These are phyloP conservation scores for Syngnathus scovelli DNA, from an alignment of 2,113 vertebrate genomes.

Conservation along the genomic window DNA sequence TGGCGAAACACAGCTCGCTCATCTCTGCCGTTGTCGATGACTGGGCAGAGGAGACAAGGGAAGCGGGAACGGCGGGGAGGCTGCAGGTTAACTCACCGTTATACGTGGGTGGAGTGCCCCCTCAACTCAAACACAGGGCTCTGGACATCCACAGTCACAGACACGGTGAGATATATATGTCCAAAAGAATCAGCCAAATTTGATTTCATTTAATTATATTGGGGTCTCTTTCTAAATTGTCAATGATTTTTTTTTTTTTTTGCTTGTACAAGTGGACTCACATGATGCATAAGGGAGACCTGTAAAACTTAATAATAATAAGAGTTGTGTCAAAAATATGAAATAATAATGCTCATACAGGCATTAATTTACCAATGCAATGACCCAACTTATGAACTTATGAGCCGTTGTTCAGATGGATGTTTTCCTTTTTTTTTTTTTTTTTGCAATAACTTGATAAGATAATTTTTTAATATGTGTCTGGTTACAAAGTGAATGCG, in stretches of 20 bases:
- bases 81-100: conserved; percentile 75
- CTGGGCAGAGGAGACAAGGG: conserved; percentile 57
- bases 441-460: too few species aligned
- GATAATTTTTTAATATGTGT: background rate
- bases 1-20: conserved; percentile 70
- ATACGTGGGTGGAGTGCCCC: conserved; percentile 80
- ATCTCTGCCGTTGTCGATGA: conserved; percentile 70
- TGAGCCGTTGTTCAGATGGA: too few species aligned
- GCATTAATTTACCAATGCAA: background rate
- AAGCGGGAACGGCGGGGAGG: conserved; percentile 24
- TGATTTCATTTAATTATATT: background rate
- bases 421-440: too few species aligned
- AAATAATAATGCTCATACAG: background rate
- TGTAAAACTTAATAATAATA: background rate
- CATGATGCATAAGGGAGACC: background rate
- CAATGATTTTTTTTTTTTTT: background rate
- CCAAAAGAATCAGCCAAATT: background rate
- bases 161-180: conserved; percentile 67
- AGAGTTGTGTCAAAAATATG: background rate
- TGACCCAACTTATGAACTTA: too few species aligned
- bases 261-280: too few species aligned
- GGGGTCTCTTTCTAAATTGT: background rate
- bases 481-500: background rate
- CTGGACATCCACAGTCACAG: conserved; percentile 66
- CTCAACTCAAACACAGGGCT: conserved; percentile 55